phyloP scores from a whole-genome alignment of 1,140 invertebrate species.

The Apis cerana region DNA sequence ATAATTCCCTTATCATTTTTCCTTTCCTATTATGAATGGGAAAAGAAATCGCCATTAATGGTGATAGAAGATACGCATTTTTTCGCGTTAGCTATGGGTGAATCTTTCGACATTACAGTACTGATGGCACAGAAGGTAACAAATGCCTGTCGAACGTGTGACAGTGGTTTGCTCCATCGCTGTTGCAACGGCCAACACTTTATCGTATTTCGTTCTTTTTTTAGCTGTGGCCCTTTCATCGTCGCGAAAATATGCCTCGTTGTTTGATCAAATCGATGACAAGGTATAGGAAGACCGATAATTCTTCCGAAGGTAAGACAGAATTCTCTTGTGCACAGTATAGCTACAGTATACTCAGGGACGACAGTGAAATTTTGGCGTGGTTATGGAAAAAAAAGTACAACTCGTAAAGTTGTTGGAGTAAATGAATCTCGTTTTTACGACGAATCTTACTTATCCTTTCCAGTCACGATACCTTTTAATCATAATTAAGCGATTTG shows the following conservation, averaged over 20 bases:
- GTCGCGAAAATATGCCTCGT: conserved; percentile 69
- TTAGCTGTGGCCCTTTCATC: not conserved
- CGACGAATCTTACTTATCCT: not conserved
- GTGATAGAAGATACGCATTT: no score
- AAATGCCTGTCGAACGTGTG: conserved; percentile 39
- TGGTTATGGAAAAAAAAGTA: conserved; percentile 32
- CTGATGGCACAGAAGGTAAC: conserved; percentile 35
- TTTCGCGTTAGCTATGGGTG: not conserved
- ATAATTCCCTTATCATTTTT: not conserved
- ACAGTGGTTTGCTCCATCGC: conserved; percentile 48
- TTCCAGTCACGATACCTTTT: not conserved
- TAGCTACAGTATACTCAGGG: conserved; percentile 9
- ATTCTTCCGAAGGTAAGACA: conserved; percentile 66
- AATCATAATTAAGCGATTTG: not conserved
- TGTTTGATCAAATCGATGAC: conserved; percentile 75
- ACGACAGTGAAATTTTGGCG: conserved; percentile 13
- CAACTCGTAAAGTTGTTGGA: conserved; percentile 6
- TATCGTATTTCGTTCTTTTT: conserved; percentile 5
- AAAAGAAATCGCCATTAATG: not conserved
- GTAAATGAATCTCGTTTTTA: not conserved
- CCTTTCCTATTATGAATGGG: not conserved
- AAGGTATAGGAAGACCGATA: conserved; percentile 63
- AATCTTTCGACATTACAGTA: conserved; percentile 46
- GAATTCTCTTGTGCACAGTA: not conserved
- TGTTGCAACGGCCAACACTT: conserved; percentile 23